phyloP scores from a whole-genome alignment of 2,113 vertebrate species.

The Cheirogaleus medius region DNA sequence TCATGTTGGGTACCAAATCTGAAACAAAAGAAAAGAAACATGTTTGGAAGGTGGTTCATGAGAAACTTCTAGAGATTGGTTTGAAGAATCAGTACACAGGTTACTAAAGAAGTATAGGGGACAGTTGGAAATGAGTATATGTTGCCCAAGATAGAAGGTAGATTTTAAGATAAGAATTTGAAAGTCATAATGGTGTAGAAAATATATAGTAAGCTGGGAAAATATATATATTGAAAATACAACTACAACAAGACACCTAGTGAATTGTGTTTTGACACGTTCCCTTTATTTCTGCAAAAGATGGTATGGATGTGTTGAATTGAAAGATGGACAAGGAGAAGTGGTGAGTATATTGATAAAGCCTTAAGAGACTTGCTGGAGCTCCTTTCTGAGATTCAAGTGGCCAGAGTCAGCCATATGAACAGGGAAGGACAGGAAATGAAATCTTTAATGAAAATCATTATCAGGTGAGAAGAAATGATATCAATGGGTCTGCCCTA shows the following conservation, averaged over 20 bases:
- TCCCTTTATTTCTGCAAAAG: not conserved
- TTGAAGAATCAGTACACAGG: not conserved
- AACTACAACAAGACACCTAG: not conserved
- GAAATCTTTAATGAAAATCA: not conserved
- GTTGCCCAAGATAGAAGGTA: not conserved
- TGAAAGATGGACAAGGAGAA: not conserved
- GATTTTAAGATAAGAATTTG: not conserved
- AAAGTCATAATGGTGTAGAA: not conserved
- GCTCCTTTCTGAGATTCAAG: not conserved
- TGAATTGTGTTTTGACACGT: not conserved
- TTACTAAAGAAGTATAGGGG: not conserved
- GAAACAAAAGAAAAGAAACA: not conserved
- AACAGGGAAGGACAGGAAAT: not conserved
- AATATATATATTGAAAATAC: not conserved
- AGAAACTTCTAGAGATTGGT: not conserved
- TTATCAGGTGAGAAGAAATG: not conserved
- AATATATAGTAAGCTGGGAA: not conserved
- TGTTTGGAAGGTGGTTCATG: not conserved
- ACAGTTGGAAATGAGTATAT: not conserved
- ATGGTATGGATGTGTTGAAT: not conserved
- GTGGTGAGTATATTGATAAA: not conserved
- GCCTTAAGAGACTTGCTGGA: not conserved
- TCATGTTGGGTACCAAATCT: not conserved
- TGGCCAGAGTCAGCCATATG: not conserved
- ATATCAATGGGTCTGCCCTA: not conserved